Evolutionary conservation across 2,888 invertebrate genomes (phyloP), one percentile per base, ranked within the genome.

Genomic region (Callyntrura guangdongensis): DNA sequence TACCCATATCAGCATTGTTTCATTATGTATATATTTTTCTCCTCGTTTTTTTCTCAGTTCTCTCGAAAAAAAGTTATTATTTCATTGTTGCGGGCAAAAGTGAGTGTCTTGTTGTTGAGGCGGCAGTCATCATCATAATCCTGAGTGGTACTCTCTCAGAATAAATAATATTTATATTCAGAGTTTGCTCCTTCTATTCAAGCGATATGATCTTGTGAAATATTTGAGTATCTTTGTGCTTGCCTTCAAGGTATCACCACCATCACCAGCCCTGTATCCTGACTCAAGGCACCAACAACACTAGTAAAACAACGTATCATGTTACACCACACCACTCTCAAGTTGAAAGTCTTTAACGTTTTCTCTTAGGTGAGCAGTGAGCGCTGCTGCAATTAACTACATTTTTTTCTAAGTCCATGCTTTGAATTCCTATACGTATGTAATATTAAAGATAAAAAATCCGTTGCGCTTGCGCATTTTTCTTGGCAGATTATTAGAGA

Each of bases 161-260:
- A 36, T 36, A 36, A 36, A 36, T 36, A 36, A 36, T 36, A 36
- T 36, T 36, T 6, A 36, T 36, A 36, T 36, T 36, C 36, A 36
- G 36, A 2, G 36, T 36, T 36, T 36, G 36, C 36, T 36, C 36
- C 2, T 36, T 53, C 53, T 53, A 9, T 36, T 36, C n/a, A 72
- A 72, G 49, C 9, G 79, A 79, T 79, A 27, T 79, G 59, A 79
- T 79, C 79, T 79, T 25, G 79, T 79, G 79, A 79, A 79, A 79
- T 59, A 79, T 79, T 59, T 69, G 69, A 20, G 20, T 17, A 17
- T 59, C 59, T 59, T 72, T 67, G 11, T 9, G 14, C n/a, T 25
- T 79, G 56, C 56, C 79, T 79, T 22, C 27, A 79, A 79, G 79
- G 79, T 56, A 79, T 56, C 79, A 53, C n/a, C 12, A 64, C 4